phyloP scores from a whole-genome alignment of 2,113 vertebrate species.

The Phodopus roborovskii region DNA sequence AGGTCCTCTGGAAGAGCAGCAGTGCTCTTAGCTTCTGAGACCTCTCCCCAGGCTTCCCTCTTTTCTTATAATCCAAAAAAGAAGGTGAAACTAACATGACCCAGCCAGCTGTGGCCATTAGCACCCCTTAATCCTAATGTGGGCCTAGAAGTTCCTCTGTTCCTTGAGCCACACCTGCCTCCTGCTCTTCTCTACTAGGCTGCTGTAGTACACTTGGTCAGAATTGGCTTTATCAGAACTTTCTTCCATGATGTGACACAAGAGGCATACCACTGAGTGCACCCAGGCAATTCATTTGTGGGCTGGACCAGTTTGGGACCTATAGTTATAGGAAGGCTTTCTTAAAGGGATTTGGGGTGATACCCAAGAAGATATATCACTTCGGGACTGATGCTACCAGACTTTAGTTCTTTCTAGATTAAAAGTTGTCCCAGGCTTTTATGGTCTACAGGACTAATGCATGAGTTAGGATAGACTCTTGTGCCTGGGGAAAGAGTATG shows the following conservation, averaged over 20 bases:
- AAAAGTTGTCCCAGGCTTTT: background rate
- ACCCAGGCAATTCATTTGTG: background rate
- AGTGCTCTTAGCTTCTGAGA: background rate
- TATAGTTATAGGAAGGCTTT: background rate
- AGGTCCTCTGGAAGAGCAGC: background rate
- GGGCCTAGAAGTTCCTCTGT: background rate
- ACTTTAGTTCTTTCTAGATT: background rate
- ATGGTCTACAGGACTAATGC: background rate
- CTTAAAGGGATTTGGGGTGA: background rate
- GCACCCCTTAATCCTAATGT: background rate
- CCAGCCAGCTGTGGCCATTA: background rate
- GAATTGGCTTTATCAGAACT: background rate
- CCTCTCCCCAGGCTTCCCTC: background rate
- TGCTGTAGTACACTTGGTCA: background rate
- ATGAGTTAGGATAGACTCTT: background rate
- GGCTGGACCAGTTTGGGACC: background rate
- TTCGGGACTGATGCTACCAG: background rate
- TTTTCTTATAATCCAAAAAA: background rate
- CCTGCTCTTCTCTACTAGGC: background rate
- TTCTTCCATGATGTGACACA: background rate
- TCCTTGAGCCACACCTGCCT: background rate
- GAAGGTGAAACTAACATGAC: background rate
- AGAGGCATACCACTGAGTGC: background rate
- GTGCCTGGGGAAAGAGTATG: background rate
- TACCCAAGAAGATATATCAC: background rate